Conservation (phyloP, 1,140 invertebrate genomes). For the Conus betulinus region DNA sequence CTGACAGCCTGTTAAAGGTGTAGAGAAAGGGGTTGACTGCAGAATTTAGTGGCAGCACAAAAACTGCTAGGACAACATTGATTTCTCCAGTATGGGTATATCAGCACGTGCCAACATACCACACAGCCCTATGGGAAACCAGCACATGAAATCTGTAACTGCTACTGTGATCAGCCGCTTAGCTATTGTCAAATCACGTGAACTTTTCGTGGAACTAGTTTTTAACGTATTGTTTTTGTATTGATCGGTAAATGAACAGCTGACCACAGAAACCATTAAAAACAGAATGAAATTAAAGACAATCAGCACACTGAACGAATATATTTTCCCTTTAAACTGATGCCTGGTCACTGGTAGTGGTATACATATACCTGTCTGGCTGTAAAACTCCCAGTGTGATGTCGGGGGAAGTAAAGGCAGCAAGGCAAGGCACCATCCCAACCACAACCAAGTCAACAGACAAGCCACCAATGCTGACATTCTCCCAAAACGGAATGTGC, state of each 20-base stretch:
- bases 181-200: conserved; percentile 11
- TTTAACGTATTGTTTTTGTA: background rate
- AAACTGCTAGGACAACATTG: conserved; percentile 28
- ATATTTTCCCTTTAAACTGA: conserved; percentile 40
- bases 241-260: conserved; percentile 10
- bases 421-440: conserved; percentile 1
- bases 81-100: conserved; percentile 31
- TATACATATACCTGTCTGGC: conserved; percentile 50
- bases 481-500: background rate
- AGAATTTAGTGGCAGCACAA: conserved; percentile 43
- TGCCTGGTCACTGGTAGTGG: conserved; percentile 50
- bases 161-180: background rate
- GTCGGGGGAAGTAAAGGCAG: conserved; percentile 31
- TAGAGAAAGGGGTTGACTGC: conserved; percentile 43
- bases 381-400: conserved; percentile 53
- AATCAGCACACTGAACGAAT: conserved; percentile 49
- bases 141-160: conserved; percentile 34
- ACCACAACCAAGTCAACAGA: conserved; percentile 23
- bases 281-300: conserved; percentile 52
- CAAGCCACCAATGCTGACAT: conserved; percentile 21
- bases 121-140: conserved; percentile 46
- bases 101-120: conserved; percentile 20
- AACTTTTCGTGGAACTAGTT: background rate
- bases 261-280: conserved; percentile 49
- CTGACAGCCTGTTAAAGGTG: conserved; percentile 15